Conservation (phyloP, 2,797 vertebrate genomes). For the Ctenochaetus hawaiiensis region DNA sequence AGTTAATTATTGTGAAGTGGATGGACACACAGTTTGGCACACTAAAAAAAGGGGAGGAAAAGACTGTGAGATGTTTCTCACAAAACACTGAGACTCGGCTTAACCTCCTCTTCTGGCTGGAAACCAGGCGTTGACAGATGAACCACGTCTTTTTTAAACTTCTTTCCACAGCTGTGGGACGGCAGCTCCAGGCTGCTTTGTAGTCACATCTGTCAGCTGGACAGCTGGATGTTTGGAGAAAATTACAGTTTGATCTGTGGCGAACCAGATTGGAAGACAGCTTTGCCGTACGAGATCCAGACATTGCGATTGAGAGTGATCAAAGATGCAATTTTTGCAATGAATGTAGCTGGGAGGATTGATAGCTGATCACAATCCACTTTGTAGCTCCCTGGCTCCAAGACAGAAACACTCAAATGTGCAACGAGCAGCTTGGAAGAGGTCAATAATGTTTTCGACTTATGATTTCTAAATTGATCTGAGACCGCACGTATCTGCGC, state of each 20-base stretch:
- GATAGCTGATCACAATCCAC: constrained; percentile 50
- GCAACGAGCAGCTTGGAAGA: constrained; percentile 30
- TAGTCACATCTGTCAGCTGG: constrained; percentile 81
- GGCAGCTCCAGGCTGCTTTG: constrained; percentile 75
- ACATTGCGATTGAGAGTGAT: constrained; percentile 67
- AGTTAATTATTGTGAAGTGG: constrained; percentile 46
- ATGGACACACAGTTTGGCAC: constrained; percentile 32
- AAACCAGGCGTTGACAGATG: constrained; percentile 73
- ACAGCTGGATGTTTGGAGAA: constrained; percentile 79
- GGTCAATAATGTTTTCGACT: constrained; percentile 43
- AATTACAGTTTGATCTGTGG: constrained; percentile 74
- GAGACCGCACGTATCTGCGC: constrained; percentile 23
- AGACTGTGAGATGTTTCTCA: constrained; percentile 33
- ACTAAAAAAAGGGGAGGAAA: constrained; percentile 24
- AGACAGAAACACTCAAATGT: constrained; percentile 40
- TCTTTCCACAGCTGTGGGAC: constrained; percentile 81
- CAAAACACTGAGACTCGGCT: constrained; percentile 43
- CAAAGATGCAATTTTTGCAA: constrained; percentile 67
- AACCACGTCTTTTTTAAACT: constrained; percentile 70
- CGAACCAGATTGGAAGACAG: constrained; percentile 67
- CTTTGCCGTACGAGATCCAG: constrained; percentile 57
- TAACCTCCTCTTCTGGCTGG: constrained; percentile 64
- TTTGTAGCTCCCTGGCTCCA: constrained; percentile 38
- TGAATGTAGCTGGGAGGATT: constrained; percentile 45
- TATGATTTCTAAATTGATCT: constrained; percentile 59